Conservation (phyloP, 1,140 invertebrate species). For the Uloborus diversus region DNA sequence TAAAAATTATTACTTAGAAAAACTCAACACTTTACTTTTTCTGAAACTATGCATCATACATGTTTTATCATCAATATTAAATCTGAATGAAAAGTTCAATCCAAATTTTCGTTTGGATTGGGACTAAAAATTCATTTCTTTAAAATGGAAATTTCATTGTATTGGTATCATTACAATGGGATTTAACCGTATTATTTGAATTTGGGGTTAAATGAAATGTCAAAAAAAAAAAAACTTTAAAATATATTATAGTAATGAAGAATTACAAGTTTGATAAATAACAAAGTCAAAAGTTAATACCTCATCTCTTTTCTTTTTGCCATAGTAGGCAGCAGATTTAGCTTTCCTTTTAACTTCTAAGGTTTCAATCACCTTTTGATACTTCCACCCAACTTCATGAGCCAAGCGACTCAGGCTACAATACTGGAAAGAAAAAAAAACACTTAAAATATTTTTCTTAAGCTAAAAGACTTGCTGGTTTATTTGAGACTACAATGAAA, state of each 20-base stretch:
- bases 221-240: background rate
- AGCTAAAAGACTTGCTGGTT: too few relatives aligned
- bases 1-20: too few relatives aligned
- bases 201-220: background rate
- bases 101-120: background rate
- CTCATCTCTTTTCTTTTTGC: constrained; percentile 81
- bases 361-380: constrained; percentile 91
- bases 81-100: background rate
- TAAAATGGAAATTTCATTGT: background rate
- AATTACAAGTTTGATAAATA: constrained; percentile 28
- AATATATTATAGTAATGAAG: background rate
- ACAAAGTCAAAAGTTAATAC: constrained; percentile 66
- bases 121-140: background rate
- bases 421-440: constrained; percentile 73
- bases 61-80: background rate
- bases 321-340: constrained; percentile 81
- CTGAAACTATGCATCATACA: too few relatives aligned
- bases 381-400: constrained; percentile 99
- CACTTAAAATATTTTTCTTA: too few relatives aligned
- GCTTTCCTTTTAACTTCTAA: constrained; percentile 95
- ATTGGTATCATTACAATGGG: background rate
- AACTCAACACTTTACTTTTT: too few relatives aligned
- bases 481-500: too few relatives aligned
- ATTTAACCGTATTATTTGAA: background rate
- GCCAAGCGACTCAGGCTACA: constrained; percentile 94